Base-by-base conservation (phyloP, 2,113 vertebrate species). In the Chitala chitala region DNA sequence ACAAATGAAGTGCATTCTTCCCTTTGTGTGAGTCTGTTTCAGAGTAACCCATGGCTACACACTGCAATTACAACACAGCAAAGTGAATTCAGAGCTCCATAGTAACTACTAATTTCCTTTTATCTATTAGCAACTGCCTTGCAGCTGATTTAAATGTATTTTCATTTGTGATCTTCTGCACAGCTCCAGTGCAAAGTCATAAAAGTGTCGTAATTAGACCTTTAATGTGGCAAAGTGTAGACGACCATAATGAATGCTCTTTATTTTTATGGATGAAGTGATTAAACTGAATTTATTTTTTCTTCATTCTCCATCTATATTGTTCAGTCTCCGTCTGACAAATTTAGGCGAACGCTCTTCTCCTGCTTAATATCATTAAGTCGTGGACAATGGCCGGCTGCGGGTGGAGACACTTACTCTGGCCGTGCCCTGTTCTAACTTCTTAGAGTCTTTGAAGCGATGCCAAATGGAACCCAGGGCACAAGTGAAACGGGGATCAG, bases 1-100 rank as follows among this genome's bases (percentile, higher is more conserved):
- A 46, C 40, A 46, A 68, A 68, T 68, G 64, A 68, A 46, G 64
- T 46, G 40, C 64, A 68, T 68, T 68, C 64, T 68, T 68, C 40
- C 64, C 24, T 68, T 68, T 68, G 64, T 68, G 64, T 26, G 40
- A 38, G 46, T 68, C 42, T 68, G 46, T 68, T 68, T 68, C 64
- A 46, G 64, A 68, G 64, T 68, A 48, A 68, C 64, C 64, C 42
- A 46, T 46, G 42, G 42, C 64, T 68, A 46, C 40, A 33, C 38
- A 24, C 64, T 46, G 42, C 64, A 68, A 68, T 68, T 46, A 46
- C 64, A 42, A 46, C 42, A n/a, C 64, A 46, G 64, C 38, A 46
- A 68, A 29, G 40, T 46, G 40, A 68, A 68, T 20, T 20, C 42
- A 17, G 64, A 29, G 40, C 64, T 22, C 64, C 64, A 48, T 68